Evolutionary conservation across 2,113 vertebrate genomes (phyloP).

Genomic region (Maccullochella peelii): DNA sequence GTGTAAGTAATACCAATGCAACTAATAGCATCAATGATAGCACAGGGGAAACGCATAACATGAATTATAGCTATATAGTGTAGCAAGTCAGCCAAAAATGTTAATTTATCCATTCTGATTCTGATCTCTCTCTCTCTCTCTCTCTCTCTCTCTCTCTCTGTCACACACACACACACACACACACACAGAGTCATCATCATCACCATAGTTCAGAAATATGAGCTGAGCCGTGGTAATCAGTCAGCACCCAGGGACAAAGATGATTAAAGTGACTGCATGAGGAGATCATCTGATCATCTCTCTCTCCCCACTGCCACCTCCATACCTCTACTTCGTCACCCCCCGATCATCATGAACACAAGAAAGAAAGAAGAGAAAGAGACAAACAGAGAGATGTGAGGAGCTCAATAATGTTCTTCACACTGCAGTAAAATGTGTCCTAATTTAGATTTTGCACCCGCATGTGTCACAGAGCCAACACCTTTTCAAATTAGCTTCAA

Average conservation of each 20-base stretch:
- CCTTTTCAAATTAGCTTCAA: not conserved
- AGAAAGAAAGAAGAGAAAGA: not conserved
- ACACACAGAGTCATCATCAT: not conserved
- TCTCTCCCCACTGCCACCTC: not conserved
- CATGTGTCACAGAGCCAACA: not conserved
- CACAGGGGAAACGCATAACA: no score
- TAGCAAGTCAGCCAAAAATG: not conserved
- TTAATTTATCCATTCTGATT: no score
- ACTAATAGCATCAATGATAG: no score
- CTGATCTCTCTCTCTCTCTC: not conserved
- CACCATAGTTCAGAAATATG: not conserved
- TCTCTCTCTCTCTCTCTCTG: no score
- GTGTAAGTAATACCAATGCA: no score
- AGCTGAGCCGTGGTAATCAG: constrained; percentile 10
- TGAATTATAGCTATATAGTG: no score
- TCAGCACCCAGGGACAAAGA: constrained; percentile 18
- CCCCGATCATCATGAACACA: not conserved
- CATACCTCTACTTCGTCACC: not conserved
- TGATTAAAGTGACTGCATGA: constrained; percentile 25
- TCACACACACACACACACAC: not conserved
- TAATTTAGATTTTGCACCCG: not conserved
- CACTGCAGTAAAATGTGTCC: not conserved
- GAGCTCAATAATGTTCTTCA: not conserved
- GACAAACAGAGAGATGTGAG: not conserved
- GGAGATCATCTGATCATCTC: constrained; percentile 27